Evolutionary conservation across 2,888 invertebrate genomes (phyloP).

Genomic region (Nasonia oneida): DNA sequence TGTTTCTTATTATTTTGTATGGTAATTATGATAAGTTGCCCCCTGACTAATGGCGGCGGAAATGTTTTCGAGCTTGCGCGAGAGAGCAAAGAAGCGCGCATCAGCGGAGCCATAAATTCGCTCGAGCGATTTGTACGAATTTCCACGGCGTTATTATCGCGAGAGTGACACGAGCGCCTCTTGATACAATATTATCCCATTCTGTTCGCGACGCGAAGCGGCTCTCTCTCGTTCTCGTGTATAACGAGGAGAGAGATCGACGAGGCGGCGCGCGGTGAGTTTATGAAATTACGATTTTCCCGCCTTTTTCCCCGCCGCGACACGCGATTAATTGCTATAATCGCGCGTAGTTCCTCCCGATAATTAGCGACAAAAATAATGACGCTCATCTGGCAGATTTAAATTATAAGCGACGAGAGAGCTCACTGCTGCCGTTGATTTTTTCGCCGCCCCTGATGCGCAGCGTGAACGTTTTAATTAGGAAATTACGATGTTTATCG

Average conservation of each 20-base stretch:
- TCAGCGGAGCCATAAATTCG: slow-evolving; percentile 28
- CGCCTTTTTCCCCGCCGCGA: not conserved
- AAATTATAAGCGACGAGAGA: not conserved
- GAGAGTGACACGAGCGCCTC: not conserved
- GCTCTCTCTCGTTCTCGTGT: not conserved
- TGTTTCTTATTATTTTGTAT: slow-evolving; percentile 61
- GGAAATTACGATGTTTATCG: slow-evolving; percentile 56
- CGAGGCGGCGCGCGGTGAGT: not conserved
- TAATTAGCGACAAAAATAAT: not conserved
- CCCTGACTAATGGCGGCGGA: slow-evolving; percentile 48
- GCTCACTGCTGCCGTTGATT: not conserved
- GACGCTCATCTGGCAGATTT: not conserved
- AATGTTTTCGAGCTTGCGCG: slow-evolving; percentile 31
- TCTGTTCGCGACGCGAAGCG: not conserved
- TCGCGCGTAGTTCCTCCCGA: not conserved
- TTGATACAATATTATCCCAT: not conserved
- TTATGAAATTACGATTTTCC: not conserved
- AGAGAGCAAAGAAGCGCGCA: not conserved
- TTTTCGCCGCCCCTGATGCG: too few species aligned
- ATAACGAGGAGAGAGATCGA: not conserved
- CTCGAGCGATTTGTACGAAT: slow-evolving; percentile 44
- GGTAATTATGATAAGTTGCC: slow-evolving; percentile 59
- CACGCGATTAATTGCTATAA: not conserved
- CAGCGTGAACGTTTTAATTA: slow-evolving; percentile 43
- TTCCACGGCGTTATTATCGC: not conserved